Evolutionary conservation across 2,113 vertebrate genomes (phyloP).

Genomic region (Cryptomyrus ogoouensis): DNA sequence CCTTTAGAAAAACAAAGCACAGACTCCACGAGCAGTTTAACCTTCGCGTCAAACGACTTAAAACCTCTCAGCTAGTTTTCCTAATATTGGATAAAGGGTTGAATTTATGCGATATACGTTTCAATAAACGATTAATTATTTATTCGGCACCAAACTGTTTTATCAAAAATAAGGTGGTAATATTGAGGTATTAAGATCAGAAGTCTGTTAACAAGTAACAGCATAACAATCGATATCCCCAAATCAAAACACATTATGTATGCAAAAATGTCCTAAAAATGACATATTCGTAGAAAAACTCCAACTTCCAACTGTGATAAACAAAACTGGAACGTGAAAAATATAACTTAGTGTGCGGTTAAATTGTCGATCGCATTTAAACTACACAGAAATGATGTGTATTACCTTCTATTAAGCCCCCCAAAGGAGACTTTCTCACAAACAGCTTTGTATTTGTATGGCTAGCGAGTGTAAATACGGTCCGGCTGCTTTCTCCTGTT

Average conservation of each 20-base stretch:
- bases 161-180: not conserved
- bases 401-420: constrained; percentile 51
- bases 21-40: not conserved
- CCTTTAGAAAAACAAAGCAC: not conserved
- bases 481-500: not conserved
- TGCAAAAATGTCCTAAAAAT: not conserved
- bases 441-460: not conserved
- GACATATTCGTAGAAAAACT: not conserved
- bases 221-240: not conserved
- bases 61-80: not conserved
- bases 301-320: constrained; percentile 1
- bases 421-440: constrained; percentile 26
- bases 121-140: not conserved
- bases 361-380: not conserved
- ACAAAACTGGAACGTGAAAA: not conserved
- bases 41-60: not conserved
- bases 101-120: not conserved
- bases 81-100: not conserved
- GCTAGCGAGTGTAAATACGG: not conserved
- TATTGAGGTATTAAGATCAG: not conserved
- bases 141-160: not conserved
- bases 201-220: not conserved
- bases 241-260: not conserved
- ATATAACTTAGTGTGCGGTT: not conserved
- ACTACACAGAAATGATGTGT: not conserved